phyloP scores from a whole-genome alignment of 2,113 vertebrate genomes.

The Procavia capensis region DNA sequence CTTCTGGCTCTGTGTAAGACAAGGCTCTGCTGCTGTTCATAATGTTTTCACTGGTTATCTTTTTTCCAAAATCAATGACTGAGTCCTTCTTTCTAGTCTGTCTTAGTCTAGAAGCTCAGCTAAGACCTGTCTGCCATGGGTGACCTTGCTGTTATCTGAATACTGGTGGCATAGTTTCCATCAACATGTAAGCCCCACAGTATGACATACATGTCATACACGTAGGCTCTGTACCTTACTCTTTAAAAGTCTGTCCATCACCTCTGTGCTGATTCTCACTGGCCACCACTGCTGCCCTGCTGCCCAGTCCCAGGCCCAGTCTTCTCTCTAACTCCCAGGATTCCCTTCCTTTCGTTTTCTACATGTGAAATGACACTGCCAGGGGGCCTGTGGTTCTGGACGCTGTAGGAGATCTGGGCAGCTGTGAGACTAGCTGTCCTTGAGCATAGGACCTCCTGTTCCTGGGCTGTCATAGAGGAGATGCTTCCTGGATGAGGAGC shows the following conservation, averaged over 20 bases:
- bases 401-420: not conserved
- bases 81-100: too few species aligned
- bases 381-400: not conserved
- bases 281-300: not conserved
- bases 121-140: too few species aligned
- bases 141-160: too few species aligned
- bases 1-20: too few species aligned
- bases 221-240: not conserved
- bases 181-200: too few species aligned
- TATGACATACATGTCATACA: too few species aligned
- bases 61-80: too few species aligned
- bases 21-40: too few species aligned
- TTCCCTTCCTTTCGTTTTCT: not conserved
- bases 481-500: not conserved
- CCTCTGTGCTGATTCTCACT: not conserved
- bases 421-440: not conserved
- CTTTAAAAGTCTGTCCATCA: not conserved
- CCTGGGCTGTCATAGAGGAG: not conserved
- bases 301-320: not conserved
- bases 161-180: too few species aligned
- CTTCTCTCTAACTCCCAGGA: not conserved
- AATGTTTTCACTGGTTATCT: too few species aligned
- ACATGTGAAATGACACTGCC: not conserved
- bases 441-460: not conserved
- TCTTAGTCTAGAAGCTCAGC: too few species aligned